A percentile compares a stretch with the other conserved stretches of the same genome.
These are phyloP conservation scores for Drosophila virilis DNA, from an alignment of 1,140 invertebrate species.

Conservation along the genomic window DNA sequence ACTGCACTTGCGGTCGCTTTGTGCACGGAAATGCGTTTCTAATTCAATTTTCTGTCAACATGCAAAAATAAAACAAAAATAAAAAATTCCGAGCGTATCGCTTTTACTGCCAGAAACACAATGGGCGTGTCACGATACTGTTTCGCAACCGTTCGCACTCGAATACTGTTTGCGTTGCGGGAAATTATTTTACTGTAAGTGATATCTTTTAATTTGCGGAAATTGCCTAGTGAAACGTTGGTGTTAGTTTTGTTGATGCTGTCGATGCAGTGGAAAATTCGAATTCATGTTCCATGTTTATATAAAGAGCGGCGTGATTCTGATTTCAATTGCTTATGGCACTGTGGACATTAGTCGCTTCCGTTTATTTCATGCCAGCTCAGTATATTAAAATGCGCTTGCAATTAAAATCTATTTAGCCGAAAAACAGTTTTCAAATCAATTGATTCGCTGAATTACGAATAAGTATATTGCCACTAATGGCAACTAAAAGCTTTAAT, in stretches of 20 bases:
- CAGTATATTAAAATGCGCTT: background rate
- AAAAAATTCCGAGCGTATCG: slow-evolving; percentile 37
- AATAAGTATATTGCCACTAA: slow-evolving; percentile 3
- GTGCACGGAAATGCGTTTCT: slow-evolving; percentile 72
- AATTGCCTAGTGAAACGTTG: slow-evolving; percentile 46
- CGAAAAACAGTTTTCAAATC: slow-evolving; percentile 45
- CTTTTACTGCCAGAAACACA: slow-evolving; percentile 43
- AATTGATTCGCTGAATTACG: slow-evolving; percentile 10
- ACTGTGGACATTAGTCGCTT: slow-evolving; percentile 21
- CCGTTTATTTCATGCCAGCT: slow-evolving; percentile 4
- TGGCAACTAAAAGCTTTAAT: background rate
- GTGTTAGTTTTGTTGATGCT: slow-evolving; percentile 30
- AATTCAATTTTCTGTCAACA: slow-evolving; percentile 80
- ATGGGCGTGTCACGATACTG: slow-evolving; percentile 52
- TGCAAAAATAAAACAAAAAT: too few relatives aligned
- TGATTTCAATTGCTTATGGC: slow-evolving; percentile 15
- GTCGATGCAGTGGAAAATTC: background rate
- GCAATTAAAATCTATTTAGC: slow-evolving; percentile 17
- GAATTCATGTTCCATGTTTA: slow-evolving; percentile 17
- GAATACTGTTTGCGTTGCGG: slow-evolving; percentile 62
- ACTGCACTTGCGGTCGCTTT: slow-evolving; percentile 48
- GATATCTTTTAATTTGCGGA: slow-evolving; percentile 80
- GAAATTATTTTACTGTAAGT: slow-evolving; percentile 74
- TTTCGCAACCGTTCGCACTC: slow-evolving; percentile 22
- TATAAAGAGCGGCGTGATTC: background rate